Evolutionary conservation across 1,140 invertebrate species (phyloP).

Genomic region (Drosophila dunni): DNA sequence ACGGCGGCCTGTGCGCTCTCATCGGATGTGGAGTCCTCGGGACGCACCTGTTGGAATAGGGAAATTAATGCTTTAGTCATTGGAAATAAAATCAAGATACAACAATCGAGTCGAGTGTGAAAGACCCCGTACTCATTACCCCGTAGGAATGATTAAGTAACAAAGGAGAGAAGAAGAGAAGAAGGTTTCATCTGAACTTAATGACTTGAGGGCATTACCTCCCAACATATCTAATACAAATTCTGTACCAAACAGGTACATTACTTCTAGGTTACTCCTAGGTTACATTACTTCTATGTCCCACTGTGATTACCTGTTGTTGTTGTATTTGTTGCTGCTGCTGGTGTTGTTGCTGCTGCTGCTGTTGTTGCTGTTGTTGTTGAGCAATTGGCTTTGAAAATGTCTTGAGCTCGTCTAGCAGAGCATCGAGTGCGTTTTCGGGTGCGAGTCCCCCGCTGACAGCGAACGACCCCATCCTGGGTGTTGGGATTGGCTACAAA

Average conservation of each 20-base stretch:
- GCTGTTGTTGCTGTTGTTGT: constrained; percentile 67
- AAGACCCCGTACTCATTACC: no score
- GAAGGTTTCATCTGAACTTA: no score
- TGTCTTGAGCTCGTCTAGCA: constrained; percentile 96
- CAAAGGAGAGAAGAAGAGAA: no score
- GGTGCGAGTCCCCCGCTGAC: constrained; percentile 88
- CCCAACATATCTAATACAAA: no score
- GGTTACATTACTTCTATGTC: no score
- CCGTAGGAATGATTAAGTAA: no score
- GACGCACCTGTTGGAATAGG: constrained; percentile 56
- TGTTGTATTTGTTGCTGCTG: constrained; percentile 45
- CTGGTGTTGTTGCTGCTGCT: constrained; percentile 59
- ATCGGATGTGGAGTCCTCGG: constrained; percentile 84
- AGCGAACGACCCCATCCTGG: constrained; percentile 87
- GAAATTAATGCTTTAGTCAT: neutral
- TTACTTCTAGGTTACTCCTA: no score
- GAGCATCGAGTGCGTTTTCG: constrained; percentile 97
- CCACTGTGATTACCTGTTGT: constrained; percentile 56
- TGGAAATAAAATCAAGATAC: no score
- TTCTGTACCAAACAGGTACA: no score
- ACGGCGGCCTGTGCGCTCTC: constrained; percentile 83
- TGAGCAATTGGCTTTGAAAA: constrained; percentile 88
- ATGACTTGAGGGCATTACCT: no score
- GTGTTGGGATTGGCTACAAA: constrained; percentile 84
- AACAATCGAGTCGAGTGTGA: no score